Conservation (phyloP, 2,113 vertebrate species). For the Neotoma lepida region DNA sequence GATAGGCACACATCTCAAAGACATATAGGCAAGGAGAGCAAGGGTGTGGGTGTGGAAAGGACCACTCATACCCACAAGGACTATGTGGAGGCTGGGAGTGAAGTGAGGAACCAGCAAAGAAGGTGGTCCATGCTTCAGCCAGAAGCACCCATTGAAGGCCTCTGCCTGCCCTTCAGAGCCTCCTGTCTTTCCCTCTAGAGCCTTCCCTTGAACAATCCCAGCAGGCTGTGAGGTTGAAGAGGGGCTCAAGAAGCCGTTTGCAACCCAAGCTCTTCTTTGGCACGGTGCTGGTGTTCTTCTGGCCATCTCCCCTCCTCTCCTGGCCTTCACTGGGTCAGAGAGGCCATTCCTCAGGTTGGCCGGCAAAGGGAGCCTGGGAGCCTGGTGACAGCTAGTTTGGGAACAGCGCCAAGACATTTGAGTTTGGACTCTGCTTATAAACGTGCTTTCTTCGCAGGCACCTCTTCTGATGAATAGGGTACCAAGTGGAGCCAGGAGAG, state of each 20-base stretch:
- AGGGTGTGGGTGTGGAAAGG: too few relatives aligned
- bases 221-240: background rate
- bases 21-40: background rate
- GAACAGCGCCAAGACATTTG: background rate
- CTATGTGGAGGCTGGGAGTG: background rate
- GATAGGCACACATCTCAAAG: background rate
- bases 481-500: background rate
- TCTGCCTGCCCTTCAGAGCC: background rate
- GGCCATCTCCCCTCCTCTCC: background rate
- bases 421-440: background rate
- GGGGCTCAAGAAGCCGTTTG: background rate
- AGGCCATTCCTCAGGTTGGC: background rate
- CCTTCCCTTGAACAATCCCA: background rate
- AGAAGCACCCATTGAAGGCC: background rate
- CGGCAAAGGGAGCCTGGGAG: background rate
- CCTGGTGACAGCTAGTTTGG: background rate
- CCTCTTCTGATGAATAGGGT: background rate
- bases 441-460: background rate
- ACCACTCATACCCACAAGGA: too few relatives aligned
- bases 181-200: too few relatives aligned
- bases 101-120: background rate
- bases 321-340: background rate
- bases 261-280: background rate
- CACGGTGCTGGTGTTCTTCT: rapidly evolving
- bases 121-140: background rate